Evolutionary conservation across 2,888 invertebrate genomes (phyloP), one percentile per base, ranked within the genome.

Genomic region (Brenthis hecate): DNA sequence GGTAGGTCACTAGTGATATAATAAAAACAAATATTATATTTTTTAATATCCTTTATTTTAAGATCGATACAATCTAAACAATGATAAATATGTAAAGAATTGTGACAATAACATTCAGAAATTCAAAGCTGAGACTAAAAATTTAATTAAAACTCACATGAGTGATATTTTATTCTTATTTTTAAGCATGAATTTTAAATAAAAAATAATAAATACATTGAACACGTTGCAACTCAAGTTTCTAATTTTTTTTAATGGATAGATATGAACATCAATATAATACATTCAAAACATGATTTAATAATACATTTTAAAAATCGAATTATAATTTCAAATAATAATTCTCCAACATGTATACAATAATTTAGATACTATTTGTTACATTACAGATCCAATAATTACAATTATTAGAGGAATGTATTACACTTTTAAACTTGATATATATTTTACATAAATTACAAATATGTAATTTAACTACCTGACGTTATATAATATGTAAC

Each of bases 201-300:
- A 48, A 48, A 23, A 19, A 58, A 14, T 43, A 43, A 3, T 11
- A 43, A 43, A 43, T 11, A 43, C 11, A 55, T 23, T 48, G 58
- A 50, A 50, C 58, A 58, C 48, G 19, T 23, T 58, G 23, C n/a
- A 60, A 60, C 48, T 48, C 50, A 60, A 48, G 28, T 60, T 60
- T 60, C 48, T 60, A 28, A 48, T 48, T 13, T 11, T 11, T 8
- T 11, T 47, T 48, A 48, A 50, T 58, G 48, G n/a, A 50, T 60
- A 50, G 6, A 16, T 60, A n/a, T 14, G 19, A 32, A 36, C n/a
- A 56, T 56, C 11, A n/a, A 36, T 16, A 36, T 56, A 16, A 56
- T 36, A n/a, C n/a, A 32, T 47, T 57, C 47, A 47, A 36, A 11
- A 58, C 1, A 23, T 19, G 16, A 47, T 14, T 19, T 47, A 47